These are phyloP conservation scores for Blastobasis adustella DNA, from an alignment of 2,888 invertebrate genomes.

Conservation along the genomic window DNA sequence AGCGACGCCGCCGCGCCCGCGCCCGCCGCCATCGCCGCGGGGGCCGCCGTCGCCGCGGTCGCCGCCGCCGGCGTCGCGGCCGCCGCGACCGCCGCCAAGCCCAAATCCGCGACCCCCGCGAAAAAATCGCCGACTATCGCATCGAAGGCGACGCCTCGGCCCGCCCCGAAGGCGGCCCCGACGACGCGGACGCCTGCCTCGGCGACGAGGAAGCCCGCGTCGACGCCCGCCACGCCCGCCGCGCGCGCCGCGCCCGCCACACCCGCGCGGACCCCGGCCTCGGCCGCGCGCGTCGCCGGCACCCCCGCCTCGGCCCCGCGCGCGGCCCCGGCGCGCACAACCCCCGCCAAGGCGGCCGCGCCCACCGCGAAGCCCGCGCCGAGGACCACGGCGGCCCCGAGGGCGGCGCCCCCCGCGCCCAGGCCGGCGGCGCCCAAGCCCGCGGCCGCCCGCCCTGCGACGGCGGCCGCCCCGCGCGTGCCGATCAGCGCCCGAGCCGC, in stretches of 20 bases:
- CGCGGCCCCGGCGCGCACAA: slow-evolving; percentile 8
- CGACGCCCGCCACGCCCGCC: slow-evolving; percentile 22
- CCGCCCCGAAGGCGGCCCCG: slow-evolving; percentile 24
- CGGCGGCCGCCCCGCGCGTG: slow-evolving; percentile 8
- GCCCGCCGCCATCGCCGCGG: slow-evolving; percentile 23
- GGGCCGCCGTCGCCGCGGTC: slow-evolving; percentile 24
- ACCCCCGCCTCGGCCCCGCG: slow-evolving; percentile 14
- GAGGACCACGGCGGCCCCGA: slow-evolving; percentile 14
- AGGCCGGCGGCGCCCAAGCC: slow-evolving; percentile 11
- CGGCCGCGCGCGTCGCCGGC: slow-evolving; percentile 19
- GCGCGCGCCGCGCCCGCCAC: slow-evolving; percentile 26
- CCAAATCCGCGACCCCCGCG: slow-evolving; percentile 18
- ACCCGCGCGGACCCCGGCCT: slow-evolving; percentile 14
- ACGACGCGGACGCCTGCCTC: slow-evolving; percentile 17
- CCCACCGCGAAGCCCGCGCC: slow-evolving; percentile 7
- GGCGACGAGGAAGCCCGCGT: slow-evolving; percentile 23
- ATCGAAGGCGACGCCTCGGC: slow-evolving; percentile 36
- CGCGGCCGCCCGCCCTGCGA: slow-evolving; percentile 9
- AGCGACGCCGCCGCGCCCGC: slow-evolving; percentile 26
- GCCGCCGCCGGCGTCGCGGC: slow-evolving; percentile 35
- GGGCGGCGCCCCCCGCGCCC: slow-evolving; percentile 34
- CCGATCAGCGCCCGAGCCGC: slow-evolving; percentile 16
- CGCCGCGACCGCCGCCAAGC: slow-evolving; percentile 20
- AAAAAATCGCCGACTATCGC: slow-evolving; percentile 25
- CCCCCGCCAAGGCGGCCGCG: slow-evolving; percentile 21